Evolutionary conservation across 2,888 invertebrate species (phyloP), one percentile per base, ranked within the genome.

Genomic region (Tromatobia lineatoria): DNA sequence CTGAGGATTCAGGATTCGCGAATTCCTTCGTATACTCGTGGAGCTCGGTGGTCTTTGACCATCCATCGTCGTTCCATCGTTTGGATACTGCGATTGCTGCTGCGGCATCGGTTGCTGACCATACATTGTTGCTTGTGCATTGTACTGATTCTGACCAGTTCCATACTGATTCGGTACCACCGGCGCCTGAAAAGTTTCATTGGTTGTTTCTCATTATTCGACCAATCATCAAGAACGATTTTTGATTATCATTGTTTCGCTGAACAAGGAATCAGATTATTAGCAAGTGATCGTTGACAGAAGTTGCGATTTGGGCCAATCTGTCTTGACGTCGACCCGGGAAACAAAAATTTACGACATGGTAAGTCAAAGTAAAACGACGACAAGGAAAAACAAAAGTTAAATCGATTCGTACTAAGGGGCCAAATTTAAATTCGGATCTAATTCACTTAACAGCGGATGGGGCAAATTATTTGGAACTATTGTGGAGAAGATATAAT

Each of bases 11-110:
- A 93, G 89, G 52, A 93, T 83, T 82, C 93, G 90, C 82, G 93
- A 93, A 87, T 92, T 94, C 70, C 93, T 93, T 89, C 93, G 92
- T 92, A 93, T 91, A 90, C 90, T 93, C 88, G 91, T 91, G 71
- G 89, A 87, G 79, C 89, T 91, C 61, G 90, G 87, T 34, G 89
- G 90, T 84, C 91, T 90, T 80, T 91, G 92, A 38, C 87, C 80
- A 66, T 93, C 92, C 38, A 82, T 85, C 18, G 88, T 87, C 42
- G 89, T 86, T 20, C 88, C 88, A 69, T 92, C 92, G 8, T 89
- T 81, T 82, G 91, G 91, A 82, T 91, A 92, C 69, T 93, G 92
- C 38, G 69, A 45, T 13, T 90, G 90, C 64, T 89, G 90, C 42
- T 90, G 88, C 64, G 90, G 88, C 64, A 92, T 90, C n/a, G 88